Percentiles rank a stretch among this genome's conserved stretches.
Evolutionary conservation across 1,140 invertebrate genomes (phyloP).

Genomic region (Aradophagus sp.): DNA sequence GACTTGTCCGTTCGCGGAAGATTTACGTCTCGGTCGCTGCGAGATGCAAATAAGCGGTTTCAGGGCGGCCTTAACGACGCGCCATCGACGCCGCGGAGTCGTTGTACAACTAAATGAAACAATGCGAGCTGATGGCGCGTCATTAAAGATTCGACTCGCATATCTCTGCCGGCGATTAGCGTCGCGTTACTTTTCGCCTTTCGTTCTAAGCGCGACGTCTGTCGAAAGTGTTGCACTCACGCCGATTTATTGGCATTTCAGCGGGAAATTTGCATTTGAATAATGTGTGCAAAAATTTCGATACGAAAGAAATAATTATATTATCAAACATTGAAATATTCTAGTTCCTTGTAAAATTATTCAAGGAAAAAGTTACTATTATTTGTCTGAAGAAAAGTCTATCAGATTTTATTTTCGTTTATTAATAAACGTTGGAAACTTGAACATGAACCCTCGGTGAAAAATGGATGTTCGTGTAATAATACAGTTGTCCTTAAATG

Average conservation of each 20-base stretch:
- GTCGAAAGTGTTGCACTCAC: conserved; percentile 36
- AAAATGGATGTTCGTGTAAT: no score
- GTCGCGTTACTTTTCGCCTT: conserved; percentile 47
- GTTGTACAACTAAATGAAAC: conserved; percentile 43
- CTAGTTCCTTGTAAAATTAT: no score
- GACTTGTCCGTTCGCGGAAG: conserved; percentile 28
- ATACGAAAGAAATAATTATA: no score
- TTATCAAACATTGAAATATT: no score
- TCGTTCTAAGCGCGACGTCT: conserved; percentile 28
- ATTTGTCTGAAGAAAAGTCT: no score
- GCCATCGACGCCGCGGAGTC: conserved; percentile 31
- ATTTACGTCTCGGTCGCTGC: conserved; percentile 31
- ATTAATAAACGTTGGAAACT: no score
- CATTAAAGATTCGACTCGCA: conserved; percentile 52
- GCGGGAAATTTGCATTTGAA: conserved; percentile 32
- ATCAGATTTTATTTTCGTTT: no score
- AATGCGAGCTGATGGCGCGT: conserved; percentile 51
- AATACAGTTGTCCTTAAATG: no score
- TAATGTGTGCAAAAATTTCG: no score
- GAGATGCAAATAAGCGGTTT: conserved; percentile 46
- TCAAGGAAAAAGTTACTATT: no score
- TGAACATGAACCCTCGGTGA: no score
- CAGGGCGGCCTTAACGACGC: conserved; percentile 44
- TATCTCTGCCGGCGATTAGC: conserved; percentile 44
- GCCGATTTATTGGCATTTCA: no score